A percentile compares a stretch with the other conserved stretches of the same genome.
These are phyloP conservation scores for Aegypius monachus DNA, from an alignment of 2,113 vertebrate genomes.

Conservation along the genomic window DNA sequence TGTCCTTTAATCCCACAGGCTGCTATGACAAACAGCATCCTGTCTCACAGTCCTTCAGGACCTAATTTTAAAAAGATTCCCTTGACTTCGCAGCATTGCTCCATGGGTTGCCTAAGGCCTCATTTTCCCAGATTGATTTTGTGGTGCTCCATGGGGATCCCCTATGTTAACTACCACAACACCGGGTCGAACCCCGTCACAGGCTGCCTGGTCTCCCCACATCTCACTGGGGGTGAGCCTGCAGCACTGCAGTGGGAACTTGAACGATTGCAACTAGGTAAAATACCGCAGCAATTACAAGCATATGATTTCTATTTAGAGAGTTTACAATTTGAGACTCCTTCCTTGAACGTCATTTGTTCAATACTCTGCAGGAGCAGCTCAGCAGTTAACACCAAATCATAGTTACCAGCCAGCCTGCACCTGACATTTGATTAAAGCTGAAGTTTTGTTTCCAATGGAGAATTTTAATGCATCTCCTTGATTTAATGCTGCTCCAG, in stretches of 20 bases:
- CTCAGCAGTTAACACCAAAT: background rate
- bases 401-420: background rate
- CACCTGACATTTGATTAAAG: background rate
- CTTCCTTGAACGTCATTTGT: background rate
- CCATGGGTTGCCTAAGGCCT: background rate
- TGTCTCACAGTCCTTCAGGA: background rate
- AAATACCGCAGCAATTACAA: background rate
- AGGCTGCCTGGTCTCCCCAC: background rate
- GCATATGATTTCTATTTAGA: background rate
- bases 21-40: background rate
- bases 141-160: background rate
- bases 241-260: background rate
- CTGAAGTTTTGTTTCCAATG: background rate
- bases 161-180: background rate
- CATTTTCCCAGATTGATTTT: background rate
- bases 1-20: background rate
- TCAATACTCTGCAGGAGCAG: background rate
- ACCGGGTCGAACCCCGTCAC: no score
- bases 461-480: background rate
- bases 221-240: background rate
- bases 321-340: background rate
- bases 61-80: background rate
- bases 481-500: slow-evolving; percentile 1
- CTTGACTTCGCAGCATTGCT: no score
- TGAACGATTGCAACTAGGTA: background rate